Base-by-base conservation (phyloP, 1,140 invertebrate species). In the Pseudomyrmex cubaensis region DNA sequence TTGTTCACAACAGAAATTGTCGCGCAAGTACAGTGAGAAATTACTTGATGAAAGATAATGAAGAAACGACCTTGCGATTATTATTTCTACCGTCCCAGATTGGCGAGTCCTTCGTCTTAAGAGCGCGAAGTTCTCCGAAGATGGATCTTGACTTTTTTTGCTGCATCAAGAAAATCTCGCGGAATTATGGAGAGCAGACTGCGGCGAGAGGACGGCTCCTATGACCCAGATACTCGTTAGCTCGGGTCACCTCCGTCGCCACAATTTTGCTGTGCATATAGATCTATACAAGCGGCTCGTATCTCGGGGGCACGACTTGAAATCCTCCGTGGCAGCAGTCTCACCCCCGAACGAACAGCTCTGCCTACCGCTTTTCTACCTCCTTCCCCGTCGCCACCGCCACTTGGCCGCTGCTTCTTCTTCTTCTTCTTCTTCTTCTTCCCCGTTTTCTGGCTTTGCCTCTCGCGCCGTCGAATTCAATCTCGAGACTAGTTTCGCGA, bases 231-330 rank as follows among this genome's bases (percentile, higher is more conserved):
- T 88, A 88, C 62, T 73, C 50, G 70, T 73, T 52, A 52, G 50
- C 50, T 52, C 56, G 46, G 76, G 56, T 67, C 59, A 72, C 86
- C 70, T 87, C 76, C 82, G 82, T 86, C 44, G 59, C 84, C 86
- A 78, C 87, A 77, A 85, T 75, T 89, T 88, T 88, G 50, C 78
- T 77, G 56, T 89, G 80, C 78, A 88, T 73, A 86, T 84, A 89
- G 78, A 85, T 89, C 74, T 86, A 84, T 86, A 76, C 63, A 74
- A 74, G 59, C 61, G 50, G 57, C 54, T 84, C 61, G 70, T 85
- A 86, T 88, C 74, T 89, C 44, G 63, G 66, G 83, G 85, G 84
- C 87, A 74, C 62, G 46, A 20, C 80, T 75, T 52, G 67, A 64
- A 86, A 84, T 86, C 72, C 75, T 63, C 70, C 9, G 82, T 56